Percentiles rank a stretch among this genome's conserved stretches.
phyloP scores from a whole-genome alignment of 2,888 invertebrate species.

The Mimas tiliae region DNA sequence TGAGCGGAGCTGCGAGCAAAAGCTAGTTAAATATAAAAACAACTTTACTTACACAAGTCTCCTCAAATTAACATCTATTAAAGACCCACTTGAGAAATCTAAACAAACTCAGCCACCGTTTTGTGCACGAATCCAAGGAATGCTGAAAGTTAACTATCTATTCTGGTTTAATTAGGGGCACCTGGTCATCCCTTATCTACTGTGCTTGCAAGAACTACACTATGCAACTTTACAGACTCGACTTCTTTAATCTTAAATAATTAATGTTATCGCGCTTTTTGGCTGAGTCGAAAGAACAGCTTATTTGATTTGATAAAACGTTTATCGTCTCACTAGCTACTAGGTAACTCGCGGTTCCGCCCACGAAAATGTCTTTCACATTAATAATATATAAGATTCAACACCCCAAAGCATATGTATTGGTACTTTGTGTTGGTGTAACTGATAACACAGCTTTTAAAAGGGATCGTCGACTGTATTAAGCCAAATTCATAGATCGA shows the following conservation, averaged over 20 bases:
- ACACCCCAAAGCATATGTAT: too few species aligned
- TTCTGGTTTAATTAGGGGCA: conserved; percentile 43
- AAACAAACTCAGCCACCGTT: background rate
- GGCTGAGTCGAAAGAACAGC: background rate
- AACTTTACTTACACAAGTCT: too few species aligned
- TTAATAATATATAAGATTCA: too few species aligned
- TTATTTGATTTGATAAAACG: background rate
- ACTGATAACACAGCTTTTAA: too few species aligned
- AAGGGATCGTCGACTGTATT: too few species aligned
- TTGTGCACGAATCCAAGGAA: conserved; percentile 5
- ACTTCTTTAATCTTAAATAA: conserved; percentile 11
- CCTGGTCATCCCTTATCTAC: conserved; percentile 15
- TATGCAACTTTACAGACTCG: conserved; percentile 18
- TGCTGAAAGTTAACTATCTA: conserved; percentile 42
- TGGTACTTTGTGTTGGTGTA: too few species aligned
- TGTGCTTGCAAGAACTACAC: conserved; percentile 1
- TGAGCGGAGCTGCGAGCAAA: too few species aligned
- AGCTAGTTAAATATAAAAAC: too few species aligned
- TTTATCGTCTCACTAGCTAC: too few species aligned
- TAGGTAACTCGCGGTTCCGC: too few species aligned
- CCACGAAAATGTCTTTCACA: too few species aligned
- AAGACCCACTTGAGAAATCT: background rate
- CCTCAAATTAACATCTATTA: background rate
- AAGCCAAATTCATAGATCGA: too few species aligned
- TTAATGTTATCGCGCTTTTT: background rate